Evolutionary conservation across 2,888 invertebrate genomes (phyloP).

Genomic region (Branchellion lobata): DNA sequence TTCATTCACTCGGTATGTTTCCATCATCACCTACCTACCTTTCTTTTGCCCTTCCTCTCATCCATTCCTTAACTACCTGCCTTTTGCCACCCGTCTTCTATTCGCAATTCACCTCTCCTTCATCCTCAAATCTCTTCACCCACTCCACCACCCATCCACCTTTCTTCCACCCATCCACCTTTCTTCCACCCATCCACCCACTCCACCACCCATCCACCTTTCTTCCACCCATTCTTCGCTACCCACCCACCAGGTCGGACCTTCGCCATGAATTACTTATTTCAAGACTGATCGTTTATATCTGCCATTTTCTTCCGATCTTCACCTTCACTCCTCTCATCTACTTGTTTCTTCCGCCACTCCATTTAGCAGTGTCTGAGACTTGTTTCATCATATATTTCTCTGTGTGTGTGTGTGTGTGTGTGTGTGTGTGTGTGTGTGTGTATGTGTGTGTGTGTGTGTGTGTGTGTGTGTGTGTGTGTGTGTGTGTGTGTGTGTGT

Average conservation of each 20-base stretch:
- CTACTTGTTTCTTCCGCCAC: too few relatives aligned
- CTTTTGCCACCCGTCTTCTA: background rate
- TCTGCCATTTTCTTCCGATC: background rate
- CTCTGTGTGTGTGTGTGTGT: too few relatives aligned
- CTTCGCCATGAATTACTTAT: background rate
- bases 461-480: too few relatives aligned
- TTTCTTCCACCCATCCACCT: background rate
- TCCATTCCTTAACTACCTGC: too few relatives aligned
- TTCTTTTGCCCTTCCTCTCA: background rate
- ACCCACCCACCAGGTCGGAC: background rate
- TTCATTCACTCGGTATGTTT: background rate
- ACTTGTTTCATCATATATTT: too few relatives aligned
- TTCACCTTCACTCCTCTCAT: conserved; percentile 1
- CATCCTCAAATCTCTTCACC: background rate
- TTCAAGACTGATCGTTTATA: background rate
- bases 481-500: too few relatives aligned
- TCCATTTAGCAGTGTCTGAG: too few relatives aligned
- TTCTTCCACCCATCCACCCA: background rate
- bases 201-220: too few relatives aligned
- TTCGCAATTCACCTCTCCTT: background rate
- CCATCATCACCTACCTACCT: background rate
- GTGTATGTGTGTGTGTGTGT: too few relatives aligned
- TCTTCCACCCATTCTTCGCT: background rate
- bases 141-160: background rate
- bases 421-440: too few relatives aligned